Conservation (phyloP, 2,797 vertebrate species). For the Cossypha polioptera region DNA sequence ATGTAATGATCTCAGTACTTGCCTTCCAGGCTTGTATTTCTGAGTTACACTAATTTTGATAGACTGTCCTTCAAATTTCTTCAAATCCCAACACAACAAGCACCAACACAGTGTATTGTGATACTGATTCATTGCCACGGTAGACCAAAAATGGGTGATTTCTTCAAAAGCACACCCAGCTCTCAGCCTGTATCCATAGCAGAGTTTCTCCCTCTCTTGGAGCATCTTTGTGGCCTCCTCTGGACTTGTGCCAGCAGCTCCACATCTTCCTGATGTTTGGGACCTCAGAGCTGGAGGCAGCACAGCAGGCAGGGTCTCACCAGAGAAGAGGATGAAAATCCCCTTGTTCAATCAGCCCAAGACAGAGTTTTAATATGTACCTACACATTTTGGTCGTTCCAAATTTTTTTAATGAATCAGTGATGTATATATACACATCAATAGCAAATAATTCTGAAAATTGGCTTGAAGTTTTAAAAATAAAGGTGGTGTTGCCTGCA, state of each 20-base stretch:
- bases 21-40: not conserved
- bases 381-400: not conserved
- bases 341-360: not conserved
- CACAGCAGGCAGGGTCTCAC: not conserved
- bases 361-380: not conserved
- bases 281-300: not conserved
- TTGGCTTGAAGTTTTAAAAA: not conserved
- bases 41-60: not conserved
- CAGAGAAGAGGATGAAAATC: not conserved
- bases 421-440: not conserved
- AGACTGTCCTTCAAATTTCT: not conserved
- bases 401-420: not conserved
- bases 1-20: not conserved
- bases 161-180: not conserved
- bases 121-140: not conserved
- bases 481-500: not conserved
- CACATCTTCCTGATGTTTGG: not conserved
- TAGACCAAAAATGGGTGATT: not conserved
- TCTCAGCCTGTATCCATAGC: not conserved
- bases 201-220: not conserved
- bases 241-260: not conserved
- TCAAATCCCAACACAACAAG: not conserved
- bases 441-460: not conserved
- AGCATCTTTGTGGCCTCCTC: not conserved
- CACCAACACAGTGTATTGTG: fast-evolving